These are phyloP conservation scores for Phalera bucephala DNA, from an alignment of 2,888 invertebrate species.

Conservation along the genomic window DNA sequence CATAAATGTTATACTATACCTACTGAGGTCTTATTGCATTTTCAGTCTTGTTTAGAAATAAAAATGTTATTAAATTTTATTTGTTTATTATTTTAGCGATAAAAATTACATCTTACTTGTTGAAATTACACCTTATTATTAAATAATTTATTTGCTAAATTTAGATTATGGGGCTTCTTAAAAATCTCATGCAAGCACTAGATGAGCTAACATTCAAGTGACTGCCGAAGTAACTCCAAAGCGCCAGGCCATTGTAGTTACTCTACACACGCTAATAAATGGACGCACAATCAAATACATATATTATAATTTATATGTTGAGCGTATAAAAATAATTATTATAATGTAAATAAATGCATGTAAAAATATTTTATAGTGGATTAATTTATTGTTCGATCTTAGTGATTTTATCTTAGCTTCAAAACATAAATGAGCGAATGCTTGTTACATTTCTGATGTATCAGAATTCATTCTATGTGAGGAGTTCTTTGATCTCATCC, in stretches of 20 bases:
- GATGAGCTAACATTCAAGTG: conserved; percentile 27
- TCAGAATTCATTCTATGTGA: conserved; percentile 53
- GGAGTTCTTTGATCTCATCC: conserved; percentile 93
- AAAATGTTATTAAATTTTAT: conserved; percentile 28
- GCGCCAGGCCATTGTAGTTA: conserved; percentile 43
- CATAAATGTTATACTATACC: no score
- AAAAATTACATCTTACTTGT: conserved; percentile 68
- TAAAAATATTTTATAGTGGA: conserved; percentile 70
- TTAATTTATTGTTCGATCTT: conserved; percentile 51
- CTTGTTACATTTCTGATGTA: conserved; percentile 20
- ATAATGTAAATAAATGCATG: conserved; percentile 79
- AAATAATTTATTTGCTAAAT: conserved; percentile 73
- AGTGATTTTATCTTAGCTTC: conserved; percentile 59
- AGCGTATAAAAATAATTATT: conserved; percentile 77
- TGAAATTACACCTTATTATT: conserved; percentile 65
- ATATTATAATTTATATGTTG: conserved; percentile 56
- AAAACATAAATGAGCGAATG: conserved; percentile 56
- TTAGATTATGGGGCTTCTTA: conserved; percentile 65
- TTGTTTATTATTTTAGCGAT: conserved; percentile 68
- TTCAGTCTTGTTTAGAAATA: conserved; percentile 18
- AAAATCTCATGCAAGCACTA: conserved; percentile 40
- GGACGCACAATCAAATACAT: conserved; percentile 70
- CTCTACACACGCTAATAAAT: conserved; percentile 57
- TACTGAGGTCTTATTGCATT: no score
- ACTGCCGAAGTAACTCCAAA: conserved; percentile 23